Evolutionary conservation across 1,140 invertebrate species (phyloP), one percentile per base, ranked within the genome.

Genomic region (Cydia amplana): DNA sequence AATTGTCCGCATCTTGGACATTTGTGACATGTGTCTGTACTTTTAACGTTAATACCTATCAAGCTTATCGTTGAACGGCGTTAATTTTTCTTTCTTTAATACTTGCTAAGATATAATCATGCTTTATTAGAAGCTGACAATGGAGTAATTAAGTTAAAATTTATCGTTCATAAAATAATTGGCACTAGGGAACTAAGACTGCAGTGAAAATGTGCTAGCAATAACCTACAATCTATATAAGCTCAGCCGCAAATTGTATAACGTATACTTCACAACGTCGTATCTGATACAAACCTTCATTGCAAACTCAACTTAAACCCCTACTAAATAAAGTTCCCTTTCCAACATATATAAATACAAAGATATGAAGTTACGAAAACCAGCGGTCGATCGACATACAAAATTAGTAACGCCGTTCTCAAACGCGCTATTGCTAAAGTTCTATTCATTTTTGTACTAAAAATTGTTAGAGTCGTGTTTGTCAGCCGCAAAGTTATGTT

Each of bases 201-300:
- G 20, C 18, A 12, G 55, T 60, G 55, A 60, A 60, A 60, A 55
- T 55, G 18, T 60, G 20, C 55, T 6, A 60, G 55, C 18, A 60
- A 60, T 60, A 60, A 60, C 55, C 55, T 60, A n/a, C 55, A 55
- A 55, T 18, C 55, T 60, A 55, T 18, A 20, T 60, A 60, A 60
- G 18, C 55, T 23, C n/a, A 23, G 18, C 55, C 55, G 20, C 55
- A 60, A 60, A 60, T 60, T 23, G 18, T 60, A 60, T n/a, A 60
- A 5, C 7, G n/a, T 0, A 60, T 60, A 60, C 7, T 60, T 60
- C 55, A 60, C 55, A 60, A 23, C 7, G 20, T 60, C 55, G 18
- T 23, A 60, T 60, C 55, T 23, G 51, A 18, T 55, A n/a, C 18
- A 60, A 51, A 51, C 16, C 6, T 60, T 60, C 55, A 1, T 23